A percentile compares a stretch with the other conserved stretches of the same genome.
These are phyloP conservation scores for Mayetiola destructor DNA, from an alignment of 2,888 invertebrate genomes.

Conservation along the genomic window DNA sequence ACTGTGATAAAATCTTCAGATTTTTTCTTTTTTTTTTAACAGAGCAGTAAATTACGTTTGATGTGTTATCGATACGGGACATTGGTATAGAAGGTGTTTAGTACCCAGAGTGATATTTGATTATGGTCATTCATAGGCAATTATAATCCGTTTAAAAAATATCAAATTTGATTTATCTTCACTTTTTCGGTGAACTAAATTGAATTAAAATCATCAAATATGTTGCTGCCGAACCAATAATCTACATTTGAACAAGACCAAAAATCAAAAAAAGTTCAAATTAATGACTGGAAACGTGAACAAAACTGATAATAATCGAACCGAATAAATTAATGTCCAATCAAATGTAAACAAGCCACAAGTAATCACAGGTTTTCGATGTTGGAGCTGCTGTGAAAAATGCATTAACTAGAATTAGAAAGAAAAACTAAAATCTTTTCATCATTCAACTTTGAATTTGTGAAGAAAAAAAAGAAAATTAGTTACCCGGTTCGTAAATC, in stretches of 20 bases:
- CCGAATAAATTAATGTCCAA: not conserved
- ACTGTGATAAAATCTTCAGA: not conserved
- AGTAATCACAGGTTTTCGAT: not conserved
- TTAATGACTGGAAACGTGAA: too few relatives aligned
- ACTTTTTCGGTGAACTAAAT: too few relatives aligned
- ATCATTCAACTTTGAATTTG: not conserved
- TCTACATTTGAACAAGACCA: too few relatives aligned
- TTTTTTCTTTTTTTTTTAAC: not conserved
- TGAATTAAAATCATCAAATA: slow-evolving; percentile 15
- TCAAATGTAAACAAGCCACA: not conserved
- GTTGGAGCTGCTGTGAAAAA: not conserved
- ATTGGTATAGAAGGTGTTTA: not conserved
- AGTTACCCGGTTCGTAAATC: not conserved
- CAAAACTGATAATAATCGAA: too few relatives aligned
- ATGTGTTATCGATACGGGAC: not conserved
- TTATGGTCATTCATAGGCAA: too few relatives aligned
- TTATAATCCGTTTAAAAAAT: too few relatives aligned
- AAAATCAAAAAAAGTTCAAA: too few relatives aligned
- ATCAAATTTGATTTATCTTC: too few relatives aligned
- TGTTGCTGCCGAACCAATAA: not conserved
- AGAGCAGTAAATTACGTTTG: not conserved
- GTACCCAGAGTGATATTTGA: too few relatives aligned
- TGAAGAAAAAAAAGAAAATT: not conserved
- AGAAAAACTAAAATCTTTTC: too few relatives aligned
- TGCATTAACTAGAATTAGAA: too few relatives aligned